These are phyloP conservation scores for Aspidoscelis tigris DNA, from an alignment of 2,113 vertebrate species.

Conservation along the genomic window DNA sequence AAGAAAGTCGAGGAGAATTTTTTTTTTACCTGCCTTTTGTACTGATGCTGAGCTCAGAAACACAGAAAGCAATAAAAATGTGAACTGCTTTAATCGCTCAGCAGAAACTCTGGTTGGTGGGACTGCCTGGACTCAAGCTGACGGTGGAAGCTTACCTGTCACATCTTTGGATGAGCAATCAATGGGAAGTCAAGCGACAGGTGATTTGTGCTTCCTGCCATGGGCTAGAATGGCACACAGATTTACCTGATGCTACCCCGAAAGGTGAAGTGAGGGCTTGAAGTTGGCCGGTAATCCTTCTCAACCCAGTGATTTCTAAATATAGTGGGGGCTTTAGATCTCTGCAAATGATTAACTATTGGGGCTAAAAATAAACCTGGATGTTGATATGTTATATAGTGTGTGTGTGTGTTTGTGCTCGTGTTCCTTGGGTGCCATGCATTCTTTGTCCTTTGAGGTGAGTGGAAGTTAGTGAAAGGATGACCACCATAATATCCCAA, in stretches of 20 bases:
- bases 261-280: conserved; percentile 45
- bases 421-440: too few species aligned
- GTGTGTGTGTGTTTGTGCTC: too few species aligned
- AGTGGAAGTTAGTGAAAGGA: too few species aligned
- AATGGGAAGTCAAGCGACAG: not conserved
- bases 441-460: too few species aligned
- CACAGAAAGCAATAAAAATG: too few species aligned
- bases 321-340: conserved; percentile 59
- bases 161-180: not conserved
- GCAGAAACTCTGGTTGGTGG: not conserved
- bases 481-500: too few species aligned
- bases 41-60: too few species aligned
- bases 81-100: too few species aligned
- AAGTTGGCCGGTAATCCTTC: conserved; percentile 56
- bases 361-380: not conserved
- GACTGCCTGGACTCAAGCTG: too few species aligned
- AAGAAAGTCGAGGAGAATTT: too few species aligned
- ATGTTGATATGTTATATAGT: too few species aligned
- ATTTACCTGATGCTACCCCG: conserved; percentile 28
- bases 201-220: not conserved
- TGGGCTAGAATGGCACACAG: not conserved
- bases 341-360: conserved; percentile 54
- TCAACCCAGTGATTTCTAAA: conserved; percentile 59
- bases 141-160: not conserved
- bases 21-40: too few species aligned